These are phyloP conservation scores for Cephus runcator DNA, from an alignment of 2,888 invertebrate species.

Conservation along the genomic window DNA sequence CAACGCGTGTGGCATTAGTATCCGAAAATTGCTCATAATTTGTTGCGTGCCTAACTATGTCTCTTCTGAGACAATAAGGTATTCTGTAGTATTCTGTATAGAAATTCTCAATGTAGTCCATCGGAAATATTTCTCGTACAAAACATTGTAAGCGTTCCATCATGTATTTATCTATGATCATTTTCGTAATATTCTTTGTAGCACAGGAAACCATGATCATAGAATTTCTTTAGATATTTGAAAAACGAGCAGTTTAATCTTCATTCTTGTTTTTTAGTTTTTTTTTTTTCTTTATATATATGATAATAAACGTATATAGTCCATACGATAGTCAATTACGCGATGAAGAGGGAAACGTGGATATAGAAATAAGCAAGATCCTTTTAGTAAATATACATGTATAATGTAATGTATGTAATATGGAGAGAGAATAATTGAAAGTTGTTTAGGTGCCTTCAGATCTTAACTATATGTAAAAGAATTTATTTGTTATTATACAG, in stretches of 20 bases:
- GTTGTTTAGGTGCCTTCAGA: background rate
- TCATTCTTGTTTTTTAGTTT: no score
- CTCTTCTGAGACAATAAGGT: background rate
- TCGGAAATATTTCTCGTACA: background rate
- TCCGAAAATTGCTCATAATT: background rate
- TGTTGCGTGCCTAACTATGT: background rate
- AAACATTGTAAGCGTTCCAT: background rate
- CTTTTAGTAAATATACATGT: background rate
- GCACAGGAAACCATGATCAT: background rate
- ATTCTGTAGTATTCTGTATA: background rate
- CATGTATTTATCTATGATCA: background rate
- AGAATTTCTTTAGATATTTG: background rate
- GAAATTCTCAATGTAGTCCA: background rate
- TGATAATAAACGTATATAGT: background rate
- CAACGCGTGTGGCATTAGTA: background rate
- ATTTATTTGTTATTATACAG: background rate
- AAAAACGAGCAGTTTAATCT: background rate
- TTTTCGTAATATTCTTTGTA: background rate
- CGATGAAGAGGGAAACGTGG: background rate
- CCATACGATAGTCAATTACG: background rate
- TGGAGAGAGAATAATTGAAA: background rate
- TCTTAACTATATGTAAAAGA: background rate
- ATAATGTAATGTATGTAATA: background rate
- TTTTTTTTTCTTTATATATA: background rate
- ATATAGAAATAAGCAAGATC: background rate